Base-by-base conservation (phyloP, 2,888 invertebrate species). In the Periphyllus acericola region DNA sequence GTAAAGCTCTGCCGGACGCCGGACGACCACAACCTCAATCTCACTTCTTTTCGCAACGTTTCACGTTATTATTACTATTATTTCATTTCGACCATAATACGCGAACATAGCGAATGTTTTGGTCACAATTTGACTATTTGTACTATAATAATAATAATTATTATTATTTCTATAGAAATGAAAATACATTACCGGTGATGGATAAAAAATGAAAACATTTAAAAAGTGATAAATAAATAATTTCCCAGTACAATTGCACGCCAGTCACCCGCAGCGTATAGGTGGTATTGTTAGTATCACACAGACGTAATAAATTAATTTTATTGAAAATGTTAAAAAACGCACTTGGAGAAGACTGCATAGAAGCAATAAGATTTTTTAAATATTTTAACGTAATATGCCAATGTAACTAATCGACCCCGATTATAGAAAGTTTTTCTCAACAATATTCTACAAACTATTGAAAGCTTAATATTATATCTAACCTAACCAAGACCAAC, bases 191-290 rank as follows among this genome's bases (percentile, higher is more conserved):
- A 46, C 46, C 9, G 46, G 3, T 36, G 32, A 76, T n/a, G 19
- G 19, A 72, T 36, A 2, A 82, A 55, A 72, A 72, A 21, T 8
- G 21, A 81, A 68, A 81, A 21, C n/a, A 55, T 34, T 74, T 74
- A 21, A 74, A 60, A 74, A 60, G 75, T 60, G 75, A 75, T 76
- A 66, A 66, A 60, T 19, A 78, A 52, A 46, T 11, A 25, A 40
- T 79, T 66, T 66, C 6, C 25, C 29, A 68, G n/a, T 29, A 14
- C 55, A 71, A 79, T 85, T 79, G 71, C 78, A 36, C 71, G 78
- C 71, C 85, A 79, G 52, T 85, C 79, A 79, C 85, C 85, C 79
- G 85, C 71, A 52, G 85, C 78, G 85, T 40, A n/a, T n/a, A n/a
- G n/a, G n/a, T n/a, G n/a, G n/a, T n/a, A n/a, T n/a, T 32, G 76